Evolutionary conservation across 64 coral and sea anemone species (phyloP).

Genomic region (Hydrozoanthus tunicans): DNA sequence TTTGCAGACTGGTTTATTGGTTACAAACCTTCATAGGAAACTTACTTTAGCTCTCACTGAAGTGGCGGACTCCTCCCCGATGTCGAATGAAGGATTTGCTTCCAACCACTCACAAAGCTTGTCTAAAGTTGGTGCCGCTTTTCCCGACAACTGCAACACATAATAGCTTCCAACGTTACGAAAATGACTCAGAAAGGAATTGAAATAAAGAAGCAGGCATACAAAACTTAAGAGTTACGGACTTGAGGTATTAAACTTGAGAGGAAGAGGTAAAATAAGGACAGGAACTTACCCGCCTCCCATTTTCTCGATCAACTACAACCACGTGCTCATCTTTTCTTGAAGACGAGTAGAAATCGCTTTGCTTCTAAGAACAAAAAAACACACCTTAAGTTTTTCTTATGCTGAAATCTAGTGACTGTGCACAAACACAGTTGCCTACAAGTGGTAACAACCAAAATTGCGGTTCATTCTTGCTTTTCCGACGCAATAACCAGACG

Average conservation of each 20-base stretch:
- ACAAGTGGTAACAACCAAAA: not conserved
- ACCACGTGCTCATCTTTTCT: constrained; percentile 41
- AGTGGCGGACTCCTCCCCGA: constrained; percentile 73
- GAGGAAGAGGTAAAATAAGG: not conserved
- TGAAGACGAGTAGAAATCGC: not conserved
- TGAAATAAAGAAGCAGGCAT: not conserved
- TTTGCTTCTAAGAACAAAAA: constrained; percentile 24
- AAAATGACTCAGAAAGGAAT: no score
- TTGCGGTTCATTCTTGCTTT: not conserved
- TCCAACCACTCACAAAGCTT: constrained; percentile 74
- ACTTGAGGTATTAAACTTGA: no score
- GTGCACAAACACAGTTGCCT: no score
- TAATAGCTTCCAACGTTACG: no score
- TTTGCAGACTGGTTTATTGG: not conserved
- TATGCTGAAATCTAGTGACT: not conserved
- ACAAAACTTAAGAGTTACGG: no score
- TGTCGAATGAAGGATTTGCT: constrained; percentile 58
- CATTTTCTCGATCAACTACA: constrained; percentile 71
- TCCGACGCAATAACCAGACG: no score
- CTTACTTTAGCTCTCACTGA: constrained; percentile 67
- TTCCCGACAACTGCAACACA: constrained; percentile 63
- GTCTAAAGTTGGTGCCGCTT: constrained; percentile 54
- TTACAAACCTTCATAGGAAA: not conserved
- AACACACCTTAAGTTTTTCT: not conserved
- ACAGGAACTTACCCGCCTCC: constrained; percentile 49